These are phyloP conservation scores for Megalonaias nervosa DNA, from an alignment of 1,140 invertebrate species.

Conservation along the genomic window DNA sequence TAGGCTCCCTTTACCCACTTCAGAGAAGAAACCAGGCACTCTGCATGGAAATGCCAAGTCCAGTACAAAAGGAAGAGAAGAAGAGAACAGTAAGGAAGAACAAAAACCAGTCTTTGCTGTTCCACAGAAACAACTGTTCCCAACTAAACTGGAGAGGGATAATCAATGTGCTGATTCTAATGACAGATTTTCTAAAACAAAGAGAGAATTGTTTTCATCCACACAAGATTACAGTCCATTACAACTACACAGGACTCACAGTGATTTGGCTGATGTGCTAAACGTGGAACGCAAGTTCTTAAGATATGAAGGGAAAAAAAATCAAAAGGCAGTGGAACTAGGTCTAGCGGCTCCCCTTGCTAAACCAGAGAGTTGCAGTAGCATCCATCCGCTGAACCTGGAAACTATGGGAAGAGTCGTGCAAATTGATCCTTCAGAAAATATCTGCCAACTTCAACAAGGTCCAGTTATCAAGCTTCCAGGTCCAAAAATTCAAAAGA, in stretches of 20 bases:
- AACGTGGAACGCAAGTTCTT: constrained; percentile 44
- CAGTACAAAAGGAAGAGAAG: too few species aligned
- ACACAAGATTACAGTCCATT: too few species aligned
- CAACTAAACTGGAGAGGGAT: too few species aligned
- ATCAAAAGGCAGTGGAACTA: constrained; percentile 1
- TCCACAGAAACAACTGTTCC: too few species aligned
- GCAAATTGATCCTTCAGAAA: constrained; percentile 14
- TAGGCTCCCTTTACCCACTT: too few species aligned
- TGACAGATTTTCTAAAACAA: too few species aligned
- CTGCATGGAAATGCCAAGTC: too few species aligned
- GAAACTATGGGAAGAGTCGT: constrained; percentile 40
- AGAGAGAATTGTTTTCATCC: too few species aligned
- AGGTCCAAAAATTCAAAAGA: constrained; percentile 23
- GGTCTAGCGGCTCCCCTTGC: constrained; percentile 45
- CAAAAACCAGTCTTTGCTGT: too few species aligned
- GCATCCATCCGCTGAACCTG: constrained; percentile 49
- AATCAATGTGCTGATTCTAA: too few species aligned
- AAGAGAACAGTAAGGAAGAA: too few species aligned
- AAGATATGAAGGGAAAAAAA: constrained; percentile 43
- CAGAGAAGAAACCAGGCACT: too few species aligned
- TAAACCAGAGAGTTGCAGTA: constrained; percentile 50
- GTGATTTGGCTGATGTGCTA: constrained; percentile 49
- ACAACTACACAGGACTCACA: constrained; percentile 11
- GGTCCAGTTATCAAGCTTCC: constrained; percentile 24
- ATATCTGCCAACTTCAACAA: constrained; percentile 9